phyloP scores from a whole-genome alignment of 2,888 invertebrate genomes.

The Mythimna vitellina region DNA sequence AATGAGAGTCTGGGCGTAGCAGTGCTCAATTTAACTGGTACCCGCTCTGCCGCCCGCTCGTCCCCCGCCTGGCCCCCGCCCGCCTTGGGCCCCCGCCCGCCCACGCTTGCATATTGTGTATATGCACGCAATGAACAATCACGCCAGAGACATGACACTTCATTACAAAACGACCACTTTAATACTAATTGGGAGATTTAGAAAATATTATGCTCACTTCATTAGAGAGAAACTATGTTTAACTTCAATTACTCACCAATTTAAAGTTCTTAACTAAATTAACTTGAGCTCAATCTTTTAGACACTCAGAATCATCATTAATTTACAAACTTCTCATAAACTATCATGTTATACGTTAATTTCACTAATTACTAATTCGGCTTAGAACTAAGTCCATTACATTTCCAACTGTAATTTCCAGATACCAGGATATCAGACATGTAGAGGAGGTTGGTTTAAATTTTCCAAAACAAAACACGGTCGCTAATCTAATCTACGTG shows the following conservation, averaged over 20 bases:
- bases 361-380: conserved; percentile 37
- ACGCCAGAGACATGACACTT: conserved; percentile 70
- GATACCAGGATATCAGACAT: conserved; percentile 51
- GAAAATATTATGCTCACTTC: conserved; percentile 28
- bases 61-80: conserved; percentile 51
- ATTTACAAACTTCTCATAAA: conserved; percentile 30
- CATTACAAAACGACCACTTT: conserved; percentile 60
- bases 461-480: conserved; percentile 64
- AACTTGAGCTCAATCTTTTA: conserved; percentile 33
- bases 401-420: conserved; percentile 39
- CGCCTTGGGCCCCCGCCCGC: conserved; percentile 39
- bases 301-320: conserved; percentile 29
- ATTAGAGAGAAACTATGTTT: conserved; percentile 28
- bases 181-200: conserved; percentile 49
- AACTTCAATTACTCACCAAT: conserved; percentile 41
- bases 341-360: conserved; percentile 25
- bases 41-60: conserved; percentile 70
- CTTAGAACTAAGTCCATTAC: conserved; percentile 30
- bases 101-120: conserved; percentile 71
- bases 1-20: conserved; percentile 89
- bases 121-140: conserved; percentile 77
- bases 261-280: conserved; percentile 50
- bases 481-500: conserved; percentile 77
- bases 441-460: conserved; percentile 46
- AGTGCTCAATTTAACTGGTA: conserved; percentile 88